These are phyloP conservation scores for Carcharodon carcharias DNA, from an alignment of 2,797 vertebrate species.

Conservation along the genomic window DNA sequence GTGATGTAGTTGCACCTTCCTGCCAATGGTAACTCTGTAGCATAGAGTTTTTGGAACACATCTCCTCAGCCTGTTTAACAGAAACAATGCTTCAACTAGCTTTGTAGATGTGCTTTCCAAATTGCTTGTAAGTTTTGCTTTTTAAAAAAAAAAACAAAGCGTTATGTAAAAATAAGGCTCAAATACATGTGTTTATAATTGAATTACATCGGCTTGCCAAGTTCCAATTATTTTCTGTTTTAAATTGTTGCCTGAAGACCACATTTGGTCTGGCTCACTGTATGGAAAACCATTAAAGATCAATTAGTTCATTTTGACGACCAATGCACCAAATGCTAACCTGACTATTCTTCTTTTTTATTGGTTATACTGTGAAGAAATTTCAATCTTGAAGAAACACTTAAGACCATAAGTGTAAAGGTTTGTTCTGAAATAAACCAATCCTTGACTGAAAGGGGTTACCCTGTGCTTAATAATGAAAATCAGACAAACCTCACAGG, in stretches of 20 bases:
- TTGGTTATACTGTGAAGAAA: conserved; percentile 46
- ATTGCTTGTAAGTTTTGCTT: neutral
- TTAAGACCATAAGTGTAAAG: conserved; percentile 66
- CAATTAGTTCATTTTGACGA: neutral
- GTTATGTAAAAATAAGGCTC: neutral
- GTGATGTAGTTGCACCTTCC: neutral
- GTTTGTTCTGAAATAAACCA: conserved; percentile 76
- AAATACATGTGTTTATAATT: neutral
- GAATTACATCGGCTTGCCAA: neutral
- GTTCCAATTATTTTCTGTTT: neutral
- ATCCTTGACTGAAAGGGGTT: conserved; percentile 67
- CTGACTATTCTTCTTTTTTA: neutral
- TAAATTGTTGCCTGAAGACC: neutral
- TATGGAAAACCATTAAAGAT: neutral
- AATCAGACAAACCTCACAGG: conserved; percentile 70
- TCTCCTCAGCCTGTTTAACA: neutral
- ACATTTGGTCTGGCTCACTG: neutral
- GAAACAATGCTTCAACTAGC: neutral
- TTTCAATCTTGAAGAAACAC: conserved; percentile 71
- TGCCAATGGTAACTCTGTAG: neutral
- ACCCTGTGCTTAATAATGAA: conserved; percentile 61
- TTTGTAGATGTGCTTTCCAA: neutral
- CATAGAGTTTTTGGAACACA: neutral
- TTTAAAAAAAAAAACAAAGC: neutral
- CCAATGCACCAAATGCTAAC: neutral